Conservation (phyloP, 2,888 invertebrate species). For the Caradrina kadenii region DNA sequence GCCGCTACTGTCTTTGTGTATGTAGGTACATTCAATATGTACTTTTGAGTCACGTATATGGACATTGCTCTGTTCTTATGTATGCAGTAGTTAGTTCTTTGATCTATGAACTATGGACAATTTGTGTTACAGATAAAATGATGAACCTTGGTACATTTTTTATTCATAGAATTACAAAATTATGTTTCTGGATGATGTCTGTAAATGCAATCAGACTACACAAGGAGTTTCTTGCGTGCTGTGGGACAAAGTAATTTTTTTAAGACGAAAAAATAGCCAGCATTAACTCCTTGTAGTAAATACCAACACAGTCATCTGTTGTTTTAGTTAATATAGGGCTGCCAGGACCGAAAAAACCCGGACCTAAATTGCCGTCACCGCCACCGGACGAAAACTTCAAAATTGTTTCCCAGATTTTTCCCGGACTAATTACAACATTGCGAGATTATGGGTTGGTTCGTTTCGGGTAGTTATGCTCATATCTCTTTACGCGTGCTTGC, state of each 20-base stretch:
- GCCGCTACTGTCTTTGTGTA: constrained; percentile 51
- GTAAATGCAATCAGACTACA: too few species aligned
- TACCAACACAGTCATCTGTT: neutral
- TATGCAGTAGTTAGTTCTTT: constrained; percentile 19
- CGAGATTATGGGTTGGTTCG: too few species aligned
- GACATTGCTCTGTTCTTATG: constrained; percentile 54
- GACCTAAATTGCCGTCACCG: too few species aligned
- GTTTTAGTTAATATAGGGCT: neutral
- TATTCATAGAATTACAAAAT: neutral
- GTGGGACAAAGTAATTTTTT: too few species aligned
- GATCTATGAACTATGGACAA: constrained; percentile 49
- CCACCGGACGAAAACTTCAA: too few species aligned
- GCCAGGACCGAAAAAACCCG: too few species aligned
- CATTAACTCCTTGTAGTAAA: neutral
- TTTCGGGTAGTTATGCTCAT: too few species aligned
- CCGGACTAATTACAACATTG: too few species aligned
- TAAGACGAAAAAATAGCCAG: neutral
- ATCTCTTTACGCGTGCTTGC: neutral
- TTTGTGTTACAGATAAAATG: constrained; percentile 20
- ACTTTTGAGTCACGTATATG: constrained; percentile 55
- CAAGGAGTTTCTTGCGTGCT: too few species aligned
- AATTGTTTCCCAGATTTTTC: too few species aligned
- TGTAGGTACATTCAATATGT: constrained; percentile 27
- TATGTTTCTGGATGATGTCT: too few species aligned
- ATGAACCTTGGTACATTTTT: constrained; percentile 15